These are phyloP conservation scores for Cacajao melanocephalus DNA, from an alignment of 2,797 vertebrate species.

Conservation along the genomic window DNA sequence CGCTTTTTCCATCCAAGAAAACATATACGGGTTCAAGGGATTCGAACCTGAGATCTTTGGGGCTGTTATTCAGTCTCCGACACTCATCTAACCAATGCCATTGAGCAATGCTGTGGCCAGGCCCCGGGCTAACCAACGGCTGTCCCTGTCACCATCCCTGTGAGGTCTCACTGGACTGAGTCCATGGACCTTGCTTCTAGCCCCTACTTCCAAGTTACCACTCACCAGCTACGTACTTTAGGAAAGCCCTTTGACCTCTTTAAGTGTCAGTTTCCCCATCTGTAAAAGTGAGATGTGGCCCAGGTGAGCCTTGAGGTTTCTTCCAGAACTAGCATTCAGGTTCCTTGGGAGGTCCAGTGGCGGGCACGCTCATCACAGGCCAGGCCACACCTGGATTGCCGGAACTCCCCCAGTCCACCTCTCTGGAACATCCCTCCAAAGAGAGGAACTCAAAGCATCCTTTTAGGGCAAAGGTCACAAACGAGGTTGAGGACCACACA, in stretches of 20 bases:
- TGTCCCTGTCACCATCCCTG: accelerated
- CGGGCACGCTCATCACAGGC: accelerated
- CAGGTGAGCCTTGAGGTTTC: not conserved
- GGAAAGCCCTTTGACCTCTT: not conserved
- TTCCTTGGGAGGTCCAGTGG: not conserved
- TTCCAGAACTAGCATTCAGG: not conserved
- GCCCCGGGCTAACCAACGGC: not conserved
- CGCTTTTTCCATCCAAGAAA: not conserved
- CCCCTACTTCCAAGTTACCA: not conserved
- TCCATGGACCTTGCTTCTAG: not conserved
- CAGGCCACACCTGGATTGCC: accelerated
- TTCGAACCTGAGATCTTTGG: not conserved
- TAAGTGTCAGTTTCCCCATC: not conserved
- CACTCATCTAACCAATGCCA: not conserved
- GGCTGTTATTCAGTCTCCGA: not conserved
- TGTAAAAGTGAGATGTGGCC: not conserved
- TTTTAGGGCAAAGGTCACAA: not conserved
- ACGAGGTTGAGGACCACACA: not conserved
- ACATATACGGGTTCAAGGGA: not conserved
- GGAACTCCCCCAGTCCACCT: accelerated
- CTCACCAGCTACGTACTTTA: not conserved
- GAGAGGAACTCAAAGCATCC: not conserved
- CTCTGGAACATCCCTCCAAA: not conserved
- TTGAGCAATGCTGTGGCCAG: not conserved
- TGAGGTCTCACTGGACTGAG: not conserved